Base-by-base conservation (phyloP, 2,113 vertebrate genomes). In the Muntiacus muntjak region DNA sequence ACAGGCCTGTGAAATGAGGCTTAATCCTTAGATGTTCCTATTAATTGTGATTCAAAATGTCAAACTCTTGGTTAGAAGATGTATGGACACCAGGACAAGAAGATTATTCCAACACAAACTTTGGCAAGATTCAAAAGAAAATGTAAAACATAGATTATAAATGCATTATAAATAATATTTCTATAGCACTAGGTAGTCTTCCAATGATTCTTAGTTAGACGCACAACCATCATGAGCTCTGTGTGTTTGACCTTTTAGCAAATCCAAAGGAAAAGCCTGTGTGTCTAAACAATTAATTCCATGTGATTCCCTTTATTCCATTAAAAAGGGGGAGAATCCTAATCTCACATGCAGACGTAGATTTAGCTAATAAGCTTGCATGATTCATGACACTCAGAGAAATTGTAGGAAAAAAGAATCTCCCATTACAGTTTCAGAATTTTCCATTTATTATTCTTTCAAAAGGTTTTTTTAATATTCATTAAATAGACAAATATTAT, bases 401-500 rank as follows among this genome's bases (percentile, higher is more conserved):
- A 45, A 47, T 0, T 21, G 36, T 82, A 23, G 50, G 26, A 21
- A 5, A 30, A 89, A 71, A 50, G 76, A 50, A 82, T 47, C 5
- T 45, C 17, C 84, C 15, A 40, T 71, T 71, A n/a, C 0, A 36
- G 4, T 43, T 91, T 91, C 36, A 74, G 47, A 84, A 79, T 83
- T 40, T 91, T 47, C 17, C 19, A 62, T 17, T 83, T 57, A 28
- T 93, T 55, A 26, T 95, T 57, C 23, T 97, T 87, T 57, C 15
- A 33, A 57, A 64, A 92, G 10, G 1, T 47, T 87, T 85, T 79
- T 79, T 7, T 88, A 87, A 9, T n/a, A 45, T 40, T 97, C 43
- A 36, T 92, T 97, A 94, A 97, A 89, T 64, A 55, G 28, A 64
- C 82, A 95, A 98, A 96, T 93, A 83, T 11, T 97, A 2, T 74